phyloP scores from a whole-genome alignment of 1,140 invertebrate genomes.

The Drosophila saltans region DNA sequence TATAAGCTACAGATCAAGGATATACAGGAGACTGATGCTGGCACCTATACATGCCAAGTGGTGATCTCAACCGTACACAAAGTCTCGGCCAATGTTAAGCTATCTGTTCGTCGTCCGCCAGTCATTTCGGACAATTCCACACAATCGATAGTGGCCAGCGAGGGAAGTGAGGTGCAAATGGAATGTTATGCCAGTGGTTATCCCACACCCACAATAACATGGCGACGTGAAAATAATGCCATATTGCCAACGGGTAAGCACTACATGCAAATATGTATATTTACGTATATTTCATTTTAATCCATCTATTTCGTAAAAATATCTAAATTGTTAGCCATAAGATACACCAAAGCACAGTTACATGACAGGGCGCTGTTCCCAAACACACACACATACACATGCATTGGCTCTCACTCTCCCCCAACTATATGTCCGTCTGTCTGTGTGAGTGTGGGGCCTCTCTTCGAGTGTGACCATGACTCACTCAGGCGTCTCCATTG shows the following conservation, averaged over 20 bases:
- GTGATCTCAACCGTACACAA: conserved; percentile 90
- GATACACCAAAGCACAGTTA: background rate
- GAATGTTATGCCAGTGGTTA: conserved; percentile 95
- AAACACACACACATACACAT: background rate
- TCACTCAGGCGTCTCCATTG: conserved; percentile 75
- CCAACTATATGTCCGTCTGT: conserved; percentile 12
- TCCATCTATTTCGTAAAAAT: conserved; percentile 83
- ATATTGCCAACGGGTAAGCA: conserved; percentile 93
- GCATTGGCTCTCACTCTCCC: conserved; percentile 16
- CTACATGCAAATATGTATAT: conserved; percentile 2
- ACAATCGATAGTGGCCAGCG: conserved; percentile 91
- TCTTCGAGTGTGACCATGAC: conserved; percentile 59
- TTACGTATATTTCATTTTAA: background rate
- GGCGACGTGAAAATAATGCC: conserved; percentile 96
- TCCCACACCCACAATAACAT: conserved; percentile 92
- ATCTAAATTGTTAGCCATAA: conserved; percentile 1
- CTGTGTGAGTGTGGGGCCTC: conserved; percentile 24
- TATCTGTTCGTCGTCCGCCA: conserved; percentile 93
- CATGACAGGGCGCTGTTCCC: conserved; percentile 76
- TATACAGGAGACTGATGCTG: conserved; percentile 96
- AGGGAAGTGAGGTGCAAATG: conserved; percentile 90
- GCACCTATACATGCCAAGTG: conserved; percentile 94
- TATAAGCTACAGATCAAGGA: conserved; percentile 96
- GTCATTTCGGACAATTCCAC: conserved; percentile 97
- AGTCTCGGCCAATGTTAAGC: conserved; percentile 92